Evolutionary conservation across 2,797 vertebrate genomes (phyloP).

Genomic region (Squalus acanthias): DNA sequence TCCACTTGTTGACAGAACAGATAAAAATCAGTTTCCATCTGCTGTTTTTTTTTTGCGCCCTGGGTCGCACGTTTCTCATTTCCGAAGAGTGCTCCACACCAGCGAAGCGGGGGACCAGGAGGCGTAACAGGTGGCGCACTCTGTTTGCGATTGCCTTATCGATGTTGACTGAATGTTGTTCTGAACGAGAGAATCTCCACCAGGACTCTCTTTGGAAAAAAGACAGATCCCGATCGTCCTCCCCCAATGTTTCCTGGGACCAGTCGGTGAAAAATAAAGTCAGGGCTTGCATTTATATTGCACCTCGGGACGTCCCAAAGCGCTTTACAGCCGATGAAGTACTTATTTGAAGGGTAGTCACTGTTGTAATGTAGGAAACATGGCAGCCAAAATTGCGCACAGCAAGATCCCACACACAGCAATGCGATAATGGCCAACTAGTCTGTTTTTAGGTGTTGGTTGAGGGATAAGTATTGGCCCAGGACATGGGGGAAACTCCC

Average conservation of each 20-base stretch:
- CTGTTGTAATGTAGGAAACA: not conserved
- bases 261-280: not conserved
- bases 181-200: not conserved
- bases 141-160: not conserved
- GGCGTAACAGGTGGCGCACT: not conserved
- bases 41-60: not conserved
- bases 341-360: too few species aligned
- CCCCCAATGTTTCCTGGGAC: not conserved
- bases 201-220: not conserved
- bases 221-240: not conserved
- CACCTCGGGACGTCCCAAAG: not conserved
- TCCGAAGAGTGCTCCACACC: not conserved
- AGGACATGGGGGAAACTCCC: too few species aligned
- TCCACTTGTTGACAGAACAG: slow-evolving; percentile 8
- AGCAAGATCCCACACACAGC: not conserved
- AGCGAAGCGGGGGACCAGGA: not conserved
- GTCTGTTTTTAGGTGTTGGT: not conserved
- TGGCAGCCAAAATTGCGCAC: not conserved
- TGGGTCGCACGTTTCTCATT: not conserved
- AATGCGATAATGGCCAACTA: not conserved
- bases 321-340: not conserved
- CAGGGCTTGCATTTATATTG: not conserved
- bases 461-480: too few species aligned
- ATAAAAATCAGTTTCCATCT: slow-evolving; percentile 23
- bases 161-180: not conserved